Percentiles rank a stretch among this genome's conserved stretches.
These are phyloP conservation scores for Halichoeres trimaculatus DNA, from an alignment of 2,113 vertebrate species.

Conservation along the genomic window DNA sequence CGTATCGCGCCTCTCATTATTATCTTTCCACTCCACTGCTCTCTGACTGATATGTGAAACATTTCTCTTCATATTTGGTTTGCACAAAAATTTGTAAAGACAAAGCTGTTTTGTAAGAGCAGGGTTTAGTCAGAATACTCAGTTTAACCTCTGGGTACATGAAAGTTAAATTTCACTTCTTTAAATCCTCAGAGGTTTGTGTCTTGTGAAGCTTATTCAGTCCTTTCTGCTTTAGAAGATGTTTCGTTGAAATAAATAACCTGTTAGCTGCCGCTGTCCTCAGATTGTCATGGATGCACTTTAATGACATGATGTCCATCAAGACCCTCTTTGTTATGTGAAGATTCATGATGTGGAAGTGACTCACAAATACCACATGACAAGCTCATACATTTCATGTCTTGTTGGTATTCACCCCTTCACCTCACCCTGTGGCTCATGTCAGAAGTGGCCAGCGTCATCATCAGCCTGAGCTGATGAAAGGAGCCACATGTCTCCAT, in stretches of 20 bases:
- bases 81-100: background rate
- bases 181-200: background rate
- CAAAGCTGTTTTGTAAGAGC: background rate
- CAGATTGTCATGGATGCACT: background rate
- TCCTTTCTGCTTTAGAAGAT: background rate
- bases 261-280: background rate
- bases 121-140: background rate
- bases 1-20: constrained; percentile 39
- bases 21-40: constrained; percentile 57
- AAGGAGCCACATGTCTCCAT: constrained; percentile 1
- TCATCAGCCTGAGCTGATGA: constrained; percentile 39
- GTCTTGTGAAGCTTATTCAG: background rate
- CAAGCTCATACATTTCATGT: constrained; percentile 51
- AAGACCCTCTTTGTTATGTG: constrained; percentile 3
- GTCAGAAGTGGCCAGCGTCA: constrained; percentile 49
- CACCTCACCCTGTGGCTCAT: constrained; percentile 17
- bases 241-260: constrained; percentile 11
- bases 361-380: constrained; percentile 60
- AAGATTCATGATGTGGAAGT: constrained; percentile 45
- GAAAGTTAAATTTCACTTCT: background rate
- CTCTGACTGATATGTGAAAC: constrained; percentile 28
- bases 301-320: background rate
- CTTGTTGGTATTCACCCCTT: constrained; percentile 47
- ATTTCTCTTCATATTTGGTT: constrained; percentile 33
- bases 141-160: background rate